These are phyloP conservation scores for Microtus pennsylvanicus DNA, from an alignment of 2,113 vertebrate species.

Conservation along the genomic window DNA sequence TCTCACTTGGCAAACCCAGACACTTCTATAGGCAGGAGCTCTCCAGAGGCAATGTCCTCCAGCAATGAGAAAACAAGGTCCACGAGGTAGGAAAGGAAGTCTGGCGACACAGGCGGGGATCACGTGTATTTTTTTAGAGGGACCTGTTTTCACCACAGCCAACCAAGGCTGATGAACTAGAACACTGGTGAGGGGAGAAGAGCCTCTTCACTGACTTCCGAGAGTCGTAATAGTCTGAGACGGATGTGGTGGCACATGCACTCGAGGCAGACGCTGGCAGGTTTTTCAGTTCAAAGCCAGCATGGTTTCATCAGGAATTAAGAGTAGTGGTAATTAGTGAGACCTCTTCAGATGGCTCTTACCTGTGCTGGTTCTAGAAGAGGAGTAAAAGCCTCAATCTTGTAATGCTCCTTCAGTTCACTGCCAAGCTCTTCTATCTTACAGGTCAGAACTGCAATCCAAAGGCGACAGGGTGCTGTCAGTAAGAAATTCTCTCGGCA, in stretches of 20 bases:
- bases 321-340: neutral
- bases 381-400: conserved; percentile 91
- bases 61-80: neutral
- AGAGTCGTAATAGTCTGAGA: neutral
- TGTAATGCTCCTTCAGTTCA: conserved; percentile 88
- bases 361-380: conserved; percentile 91
- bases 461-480: neutral
- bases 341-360: conserved; percentile 12
- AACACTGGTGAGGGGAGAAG: neutral
- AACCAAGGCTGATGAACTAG: neutral
- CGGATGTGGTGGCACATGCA: no score
- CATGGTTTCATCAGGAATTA: neutral
- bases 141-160: neutral
- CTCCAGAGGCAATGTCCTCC: neutral
- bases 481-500: neutral
- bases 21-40: neutral
- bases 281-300: neutral
- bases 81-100: neutral
- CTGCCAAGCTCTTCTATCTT: conserved; percentile 93
- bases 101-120: neutral
- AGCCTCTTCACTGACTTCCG: neutral
- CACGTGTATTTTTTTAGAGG: neutral
- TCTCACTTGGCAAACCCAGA: neutral
- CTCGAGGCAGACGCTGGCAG: neutral
- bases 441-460: conserved; percentile 87